Base-by-base conservation (phyloP, 2,113 vertebrate genomes). In the Pseudorasbora parva region DNA sequence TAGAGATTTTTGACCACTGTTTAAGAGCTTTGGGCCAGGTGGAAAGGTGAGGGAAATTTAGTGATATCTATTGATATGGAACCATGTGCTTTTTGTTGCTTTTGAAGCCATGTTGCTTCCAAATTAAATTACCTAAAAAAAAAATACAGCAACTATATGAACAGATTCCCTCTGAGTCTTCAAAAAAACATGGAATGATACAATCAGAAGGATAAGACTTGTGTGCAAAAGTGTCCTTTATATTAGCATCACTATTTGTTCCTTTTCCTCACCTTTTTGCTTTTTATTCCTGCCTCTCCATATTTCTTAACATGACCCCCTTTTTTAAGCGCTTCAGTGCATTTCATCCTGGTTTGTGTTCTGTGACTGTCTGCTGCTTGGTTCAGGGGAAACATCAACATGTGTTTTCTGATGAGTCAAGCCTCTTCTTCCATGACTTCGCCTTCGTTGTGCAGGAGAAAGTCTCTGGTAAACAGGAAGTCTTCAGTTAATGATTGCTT, bases 341-440 rank as follows among this genome's bases (percentile, higher is more conserved):
- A 12, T 25, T 23, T 41, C 82, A 15, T 86, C 86, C 43, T 73
- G 37, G 17, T 80, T 83, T 43, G 17, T 49, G 4, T 5, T 57
- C 0, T 49, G 89, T 0, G 47, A 17, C 76, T 78, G 84, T 25
- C 64, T 37, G 86, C 87, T 90, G 17, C 83, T 86, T 8, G 94
- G 93, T 8, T 93, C 94, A 14, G 94, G 93, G n/a, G 94, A 94
- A 68, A 91, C 82, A 47, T 95, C 94, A 69, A 93, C 90, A 25
- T 92, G 93, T 0, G 90, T 88, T 71, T 37, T 91, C 91, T 95
- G 94, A 84, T 94, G 90, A 37, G 49, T 86, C 73, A 94, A 90
- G 77, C 88, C 76, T 27, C 90, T 89, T 15, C 92, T 88, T 2
- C 37, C 84, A 0, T 89, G 89, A 88, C 93, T 94, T 82, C 88